Base-by-base conservation (phyloP, 2,888 invertebrate genomes). In the Steinernema scapterisci region DNA sequence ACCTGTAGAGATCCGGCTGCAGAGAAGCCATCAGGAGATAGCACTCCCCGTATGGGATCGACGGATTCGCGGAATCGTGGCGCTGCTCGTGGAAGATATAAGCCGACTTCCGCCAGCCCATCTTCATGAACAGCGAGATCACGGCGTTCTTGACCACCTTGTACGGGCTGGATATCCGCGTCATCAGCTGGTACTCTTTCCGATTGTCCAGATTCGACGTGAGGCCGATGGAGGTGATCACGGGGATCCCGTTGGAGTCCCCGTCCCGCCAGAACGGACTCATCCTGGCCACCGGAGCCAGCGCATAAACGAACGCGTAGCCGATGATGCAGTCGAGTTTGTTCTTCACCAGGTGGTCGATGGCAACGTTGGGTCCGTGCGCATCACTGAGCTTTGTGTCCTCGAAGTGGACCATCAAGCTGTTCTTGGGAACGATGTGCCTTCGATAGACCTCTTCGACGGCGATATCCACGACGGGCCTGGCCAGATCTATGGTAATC, bases 81-180 rank as follows among this genome's bases (percentile, higher is more conserved):
- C 79, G 63, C 25, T 73, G 75, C 63, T 85, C 82, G 76, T 86
- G 85, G 73, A 84, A 84, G 71, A 86, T 76, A 76, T 80, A 86
- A 21, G 79, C 75, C 56, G 79, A 77, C 7, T 77, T 73, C 21
- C 72, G 71, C 85, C 84, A 86, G 9, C 80, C 43, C 46, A 80
- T 75, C n/a, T 72, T 73, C 25, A 73, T 44, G 56, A 83, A 85
- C n/a, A 85, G 74, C 19, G 73, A 56, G 19, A 75, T 25, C 13
- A 84, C 78, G 0, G 80, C 77, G 25, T 76, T 72, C n/a, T 74
- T 70, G 7, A 86, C 80, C 27, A 86, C 84, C 72, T 88, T 88
- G 88, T 93, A 93, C 75, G 93, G 92, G 9, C 93, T 93, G 91
- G 92, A 92, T 90, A 94, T 92, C 77, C 94, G 90, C 3, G 94